Evolutionary conservation across 2,113 vertebrate genomes (phyloP).

Genomic region (Atlantisia rogersi): DNA sequence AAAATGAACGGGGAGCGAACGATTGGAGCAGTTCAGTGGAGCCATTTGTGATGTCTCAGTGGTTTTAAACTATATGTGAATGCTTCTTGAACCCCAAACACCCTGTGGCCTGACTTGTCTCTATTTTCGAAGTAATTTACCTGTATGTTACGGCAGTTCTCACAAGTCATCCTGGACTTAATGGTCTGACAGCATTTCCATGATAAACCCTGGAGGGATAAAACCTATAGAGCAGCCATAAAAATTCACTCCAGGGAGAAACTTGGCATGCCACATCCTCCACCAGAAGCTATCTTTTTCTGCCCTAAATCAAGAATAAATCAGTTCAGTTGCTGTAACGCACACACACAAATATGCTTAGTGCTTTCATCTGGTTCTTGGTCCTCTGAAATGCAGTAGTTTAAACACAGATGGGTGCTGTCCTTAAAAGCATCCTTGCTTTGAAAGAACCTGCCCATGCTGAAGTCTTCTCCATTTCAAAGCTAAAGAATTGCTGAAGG

Average conservation of each 20-base stretch:
- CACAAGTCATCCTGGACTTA: conserved; percentile 45
- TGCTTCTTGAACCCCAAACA: background rate
- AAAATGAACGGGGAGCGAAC: background rate
- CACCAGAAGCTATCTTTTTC: conserved; percentile 22
- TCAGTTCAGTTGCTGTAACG: background rate
- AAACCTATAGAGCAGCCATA: conserved; percentile 43
- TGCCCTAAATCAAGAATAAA: conserved; percentile 44
- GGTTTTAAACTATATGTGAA: background rate
- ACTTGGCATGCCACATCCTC: background rate
- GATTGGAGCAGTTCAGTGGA: background rate
- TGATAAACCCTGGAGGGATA: conserved; percentile 37
- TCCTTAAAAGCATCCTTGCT: background rate
- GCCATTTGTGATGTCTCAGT: background rate
- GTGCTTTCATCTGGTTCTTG: background rate
- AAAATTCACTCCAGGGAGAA: conserved; percentile 44
- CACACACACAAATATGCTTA: background rate
- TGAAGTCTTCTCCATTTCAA: background rate
- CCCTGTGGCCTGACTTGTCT: background rate
- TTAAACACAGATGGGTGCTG: background rate
- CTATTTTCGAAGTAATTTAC: conserved; percentile 15
- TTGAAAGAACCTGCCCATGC: background rate
- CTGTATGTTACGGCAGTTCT: background rate
- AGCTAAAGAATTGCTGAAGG: background rate
- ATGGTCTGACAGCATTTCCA: conserved; percentile 39
- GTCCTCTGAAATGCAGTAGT: background rate